These are phyloP conservation scores for Euthynnus affinis DNA, from an alignment of 2,797 vertebrate genomes.

Conservation along the genomic window DNA sequence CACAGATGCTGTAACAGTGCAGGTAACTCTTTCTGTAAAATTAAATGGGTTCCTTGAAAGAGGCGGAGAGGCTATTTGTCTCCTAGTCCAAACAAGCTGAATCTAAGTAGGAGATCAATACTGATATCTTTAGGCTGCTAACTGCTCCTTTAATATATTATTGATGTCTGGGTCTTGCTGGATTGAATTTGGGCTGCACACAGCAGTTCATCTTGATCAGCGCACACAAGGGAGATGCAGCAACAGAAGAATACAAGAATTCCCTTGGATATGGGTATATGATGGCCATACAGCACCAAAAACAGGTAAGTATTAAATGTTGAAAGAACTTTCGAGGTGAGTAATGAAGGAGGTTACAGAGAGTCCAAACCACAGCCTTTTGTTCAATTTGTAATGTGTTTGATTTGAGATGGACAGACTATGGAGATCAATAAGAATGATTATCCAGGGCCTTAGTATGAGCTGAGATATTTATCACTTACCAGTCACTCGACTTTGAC, in stretches of 20 bases:
- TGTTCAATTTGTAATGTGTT: conserved; percentile 23
- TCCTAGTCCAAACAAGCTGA: conserved; percentile 77
- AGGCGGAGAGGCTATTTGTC: conserved; percentile 77
- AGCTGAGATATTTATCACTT: conserved; percentile 39
- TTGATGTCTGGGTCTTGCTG: conserved; percentile 75
- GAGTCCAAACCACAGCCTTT: conserved; percentile 19
- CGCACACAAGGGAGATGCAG: conserved; percentile 27
- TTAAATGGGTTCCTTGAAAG: conserved; percentile 76
- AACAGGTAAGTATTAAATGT: conserved; percentile 32
- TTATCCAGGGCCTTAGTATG: conserved; percentile 12
- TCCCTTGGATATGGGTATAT: conserved; percentile 57
- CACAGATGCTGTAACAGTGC: conserved; percentile 37
- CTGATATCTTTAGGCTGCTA: conserved; percentile 83
- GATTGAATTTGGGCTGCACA: conserved; percentile 77
- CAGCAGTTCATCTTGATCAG: conserved; percentile 80
- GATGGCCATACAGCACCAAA: conserved; percentile 33
- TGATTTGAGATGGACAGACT: conserved; percentile 20
- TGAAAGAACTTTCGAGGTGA: conserved; percentile 56
- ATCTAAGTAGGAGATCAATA: conserved; percentile 83
- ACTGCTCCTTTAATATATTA: conserved; percentile 84
- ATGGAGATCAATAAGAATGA: conserved; percentile 7
- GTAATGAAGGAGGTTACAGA: conserved; percentile 60
- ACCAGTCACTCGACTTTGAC: conserved; percentile 35
- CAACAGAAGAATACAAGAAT: conserved; percentile 46
- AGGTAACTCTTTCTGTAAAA: conserved; percentile 66